Base-by-base conservation (phyloP, 1,140 invertebrate species). In the Dermatophagoides farinae region DNA sequence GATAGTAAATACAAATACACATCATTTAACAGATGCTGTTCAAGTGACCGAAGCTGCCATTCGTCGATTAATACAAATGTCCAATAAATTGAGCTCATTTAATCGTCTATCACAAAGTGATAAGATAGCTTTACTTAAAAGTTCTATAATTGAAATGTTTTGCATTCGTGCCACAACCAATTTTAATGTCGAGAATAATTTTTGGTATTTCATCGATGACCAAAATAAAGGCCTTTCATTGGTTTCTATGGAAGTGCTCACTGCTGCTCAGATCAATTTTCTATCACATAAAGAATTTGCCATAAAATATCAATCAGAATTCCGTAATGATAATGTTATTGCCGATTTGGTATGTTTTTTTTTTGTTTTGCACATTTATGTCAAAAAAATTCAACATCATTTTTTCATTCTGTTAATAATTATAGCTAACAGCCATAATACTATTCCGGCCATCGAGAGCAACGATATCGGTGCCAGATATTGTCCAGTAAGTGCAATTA, bases 1-100 rank as follows among this genome's bases (percentile, higher is more conserved):
- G 5, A 23, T 55, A 4, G 53, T 55, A 1, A 14, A 55, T 23
- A 31, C 31, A 31, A 55, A 55, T 14, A 55, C 53, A 14, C 14
- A 55, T 55, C 53, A 55, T 25, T 71, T 90, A 1, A 73, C 88
- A 49, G 84, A 84, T 66, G 81, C 90, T 6, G 86, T 90, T 52
- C 89, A 90, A 73, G 75, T 93, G 67, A 91, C 88, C 0, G 87
- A 89, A 4, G 80, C 89, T 60, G 87, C 88, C 4, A 91, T 93
- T 64, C 74, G 88, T 59, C 75, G 88, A 41, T 73, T 93, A 22
- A 91, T 92, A 65, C 88, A 88, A 71, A 89, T 90, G 83, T 82
- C 86, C 0, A 91, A 91, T 67, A 85, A 85, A 70, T 86, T 91
- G 41, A 82, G 78, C 65, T 83, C 81, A 23, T 92, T 89, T 70